phyloP scores from a whole-genome alignment of 2,113 vertebrate genomes.

The Azemiops feae region DNA sequence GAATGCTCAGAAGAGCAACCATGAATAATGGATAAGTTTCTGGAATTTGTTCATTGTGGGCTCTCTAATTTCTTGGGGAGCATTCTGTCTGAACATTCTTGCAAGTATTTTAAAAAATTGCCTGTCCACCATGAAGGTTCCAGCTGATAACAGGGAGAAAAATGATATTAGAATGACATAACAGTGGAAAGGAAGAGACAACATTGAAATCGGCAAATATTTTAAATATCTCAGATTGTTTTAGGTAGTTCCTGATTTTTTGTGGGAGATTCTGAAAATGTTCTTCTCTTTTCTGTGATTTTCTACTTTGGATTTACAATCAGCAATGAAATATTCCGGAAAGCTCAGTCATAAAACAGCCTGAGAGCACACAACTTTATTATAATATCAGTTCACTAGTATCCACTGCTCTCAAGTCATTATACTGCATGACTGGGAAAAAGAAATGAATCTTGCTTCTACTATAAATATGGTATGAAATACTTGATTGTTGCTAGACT shows the following conservation, averaged over 20 bases:
- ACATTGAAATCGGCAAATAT: not conserved
- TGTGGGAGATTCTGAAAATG: not conserved
- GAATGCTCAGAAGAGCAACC: not conserved
- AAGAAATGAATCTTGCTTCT: not conserved
- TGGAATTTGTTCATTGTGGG: not conserved
- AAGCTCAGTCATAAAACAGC: not conserved
- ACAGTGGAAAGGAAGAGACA: not conserved
- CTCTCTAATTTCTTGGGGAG: not conserved
- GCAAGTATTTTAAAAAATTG: not conserved
- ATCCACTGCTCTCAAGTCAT: not conserved
- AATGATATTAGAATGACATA: not conserved
- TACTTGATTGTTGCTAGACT: not conserved
- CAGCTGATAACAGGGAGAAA: not conserved
- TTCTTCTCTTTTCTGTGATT: not conserved
- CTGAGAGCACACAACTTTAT: not conserved
- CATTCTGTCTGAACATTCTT: not conserved
- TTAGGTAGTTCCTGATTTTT: not conserved
- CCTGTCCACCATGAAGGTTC: not conserved
- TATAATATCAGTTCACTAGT: not conserved
- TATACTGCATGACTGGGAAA: not conserved
- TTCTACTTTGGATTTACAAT: not conserved
- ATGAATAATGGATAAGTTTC: not conserved
- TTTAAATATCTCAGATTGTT: not conserved
- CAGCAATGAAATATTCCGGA: not conserved
- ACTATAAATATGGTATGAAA: not conserved